These are phyloP conservation scores for Trichonephila clavipes DNA, from an alignment of 1,140 invertebrate species.

Conservation along the genomic window DNA sequence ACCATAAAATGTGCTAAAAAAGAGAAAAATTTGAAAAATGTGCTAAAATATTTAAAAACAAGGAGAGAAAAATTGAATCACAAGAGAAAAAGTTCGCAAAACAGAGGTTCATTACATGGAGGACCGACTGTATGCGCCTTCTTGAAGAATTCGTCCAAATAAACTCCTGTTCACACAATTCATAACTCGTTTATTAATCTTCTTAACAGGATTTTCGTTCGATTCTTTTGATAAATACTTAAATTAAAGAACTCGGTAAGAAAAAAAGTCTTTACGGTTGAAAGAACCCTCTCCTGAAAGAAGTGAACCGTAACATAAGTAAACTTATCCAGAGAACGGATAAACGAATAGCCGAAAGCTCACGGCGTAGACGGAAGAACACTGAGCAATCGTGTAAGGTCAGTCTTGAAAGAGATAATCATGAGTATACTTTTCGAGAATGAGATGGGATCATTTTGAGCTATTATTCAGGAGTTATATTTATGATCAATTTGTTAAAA, in stretches of 20 bases:
- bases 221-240: background rate
- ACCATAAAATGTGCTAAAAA: no score
- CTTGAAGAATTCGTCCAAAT: no score
- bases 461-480: background rate
- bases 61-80: no score
- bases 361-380: background rate
- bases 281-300: background rate
- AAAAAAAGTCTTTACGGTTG: background rate
- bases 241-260: background rate
- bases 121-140: no score
- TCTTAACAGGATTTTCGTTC: background rate
- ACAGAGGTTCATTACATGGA: no score
- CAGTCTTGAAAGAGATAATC: constrained; percentile 1
- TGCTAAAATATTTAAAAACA: no score
- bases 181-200: background rate
- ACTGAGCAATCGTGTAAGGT: background rate
- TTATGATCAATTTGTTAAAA: no score
- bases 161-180: background rate
- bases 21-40: no score
- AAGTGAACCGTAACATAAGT: background rate
- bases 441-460: background rate
- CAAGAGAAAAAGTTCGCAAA: no score
- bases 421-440: no score
- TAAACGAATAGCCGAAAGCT: background rate
- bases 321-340: background rate